phyloP scores from a whole-genome alignment of 2,797 vertebrate species.

The Masticophis lateralis region DNA sequence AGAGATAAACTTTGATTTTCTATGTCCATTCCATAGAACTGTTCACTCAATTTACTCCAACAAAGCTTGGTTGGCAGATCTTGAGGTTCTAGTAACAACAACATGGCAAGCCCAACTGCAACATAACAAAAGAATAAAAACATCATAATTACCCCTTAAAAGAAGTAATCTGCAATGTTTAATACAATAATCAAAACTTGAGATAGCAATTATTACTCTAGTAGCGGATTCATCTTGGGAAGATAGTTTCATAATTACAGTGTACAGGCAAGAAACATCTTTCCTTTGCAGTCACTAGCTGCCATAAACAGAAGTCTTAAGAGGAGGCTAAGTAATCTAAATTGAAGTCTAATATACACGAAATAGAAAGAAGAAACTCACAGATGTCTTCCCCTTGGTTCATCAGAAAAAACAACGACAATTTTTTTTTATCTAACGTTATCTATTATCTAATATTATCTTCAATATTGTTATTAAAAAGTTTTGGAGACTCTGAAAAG shows the following conservation, averaged over 20 bases:
- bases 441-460: not conserved
- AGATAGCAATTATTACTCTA: not conserved
- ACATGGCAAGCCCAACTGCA: not conserved
- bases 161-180: not conserved
- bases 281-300: not conserved
- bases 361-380: not conserved
- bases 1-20: not conserved
- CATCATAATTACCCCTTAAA: not conserved
- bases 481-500: not conserved
- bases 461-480: not conserved
- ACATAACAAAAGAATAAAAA: not conserved
- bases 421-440: not conserved
- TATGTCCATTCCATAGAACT: not conserved
- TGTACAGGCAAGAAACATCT: not conserved
- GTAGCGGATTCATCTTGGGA: not conserved
- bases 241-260: not conserved
- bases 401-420: not conserved
- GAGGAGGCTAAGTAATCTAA: not conserved
- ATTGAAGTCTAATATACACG: not conserved
- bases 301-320: not conserved
- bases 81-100: not conserved
- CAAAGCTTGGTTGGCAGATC: not conserved
- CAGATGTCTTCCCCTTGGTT: not conserved
- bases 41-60: not conserved
- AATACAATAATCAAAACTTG: not conserved